Evolutionary conservation across 2,113 vertebrate genomes (phyloP).

Genomic region (Hystrix brachyura): DNA sequence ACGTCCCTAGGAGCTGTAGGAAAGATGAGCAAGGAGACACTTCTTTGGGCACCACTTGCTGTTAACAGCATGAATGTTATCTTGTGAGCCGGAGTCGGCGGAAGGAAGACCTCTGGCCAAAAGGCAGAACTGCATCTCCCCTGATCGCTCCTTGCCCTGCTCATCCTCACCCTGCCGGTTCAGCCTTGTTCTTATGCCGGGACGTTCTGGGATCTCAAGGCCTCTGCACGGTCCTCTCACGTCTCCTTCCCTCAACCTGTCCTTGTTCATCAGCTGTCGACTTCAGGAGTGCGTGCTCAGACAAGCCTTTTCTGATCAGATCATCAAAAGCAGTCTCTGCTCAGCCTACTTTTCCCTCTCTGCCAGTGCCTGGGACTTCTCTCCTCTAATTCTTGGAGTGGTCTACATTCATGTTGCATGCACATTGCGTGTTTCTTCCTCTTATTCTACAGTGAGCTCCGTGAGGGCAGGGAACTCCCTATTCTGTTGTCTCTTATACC

Average conservation of each 20-base stretch:
- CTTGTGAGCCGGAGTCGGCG: rapidly evolving
- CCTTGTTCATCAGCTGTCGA: neutral
- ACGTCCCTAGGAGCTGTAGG: neutral
- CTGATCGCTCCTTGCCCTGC: neutral
- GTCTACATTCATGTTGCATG: rapidly evolving
- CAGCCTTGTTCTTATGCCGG: rapidly evolving
- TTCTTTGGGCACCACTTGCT: too few species aligned
- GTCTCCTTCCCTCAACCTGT: neutral
- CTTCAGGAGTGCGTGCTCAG: neutral
- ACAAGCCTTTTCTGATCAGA: neutral
- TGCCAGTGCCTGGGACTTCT: neutral
- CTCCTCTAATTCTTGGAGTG: neutral
- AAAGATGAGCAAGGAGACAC: rapidly evolving
- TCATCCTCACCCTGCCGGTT: neutral
- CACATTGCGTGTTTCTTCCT: neutral
- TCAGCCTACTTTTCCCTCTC: neutral
- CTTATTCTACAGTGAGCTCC: neutral
- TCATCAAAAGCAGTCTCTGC: neutral
- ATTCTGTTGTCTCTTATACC: neutral
- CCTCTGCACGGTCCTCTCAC: neutral
- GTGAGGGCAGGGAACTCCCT: neutral
- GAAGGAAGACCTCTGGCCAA: too few species aligned
- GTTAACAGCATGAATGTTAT: neutral
- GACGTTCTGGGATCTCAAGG: neutral
- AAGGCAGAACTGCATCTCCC: rapidly evolving